These are phyloP conservation scores for Brachylomia viminalis DNA, from an alignment of 2,888 invertebrate genomes.

Conservation along the genomic window DNA sequence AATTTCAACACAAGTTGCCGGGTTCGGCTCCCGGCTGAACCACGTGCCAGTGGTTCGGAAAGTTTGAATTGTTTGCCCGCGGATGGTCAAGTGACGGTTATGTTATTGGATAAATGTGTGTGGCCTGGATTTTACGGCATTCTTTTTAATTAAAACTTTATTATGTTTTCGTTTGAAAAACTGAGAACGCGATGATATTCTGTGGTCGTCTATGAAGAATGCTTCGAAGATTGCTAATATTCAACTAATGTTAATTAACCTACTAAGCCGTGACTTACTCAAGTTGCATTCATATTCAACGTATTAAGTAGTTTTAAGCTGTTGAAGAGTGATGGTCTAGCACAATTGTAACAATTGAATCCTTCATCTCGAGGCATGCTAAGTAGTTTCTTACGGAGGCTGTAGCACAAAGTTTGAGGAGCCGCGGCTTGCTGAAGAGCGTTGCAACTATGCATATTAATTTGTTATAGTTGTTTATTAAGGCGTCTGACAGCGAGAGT, in stretches of 20 bases:
- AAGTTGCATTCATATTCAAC: background rate
- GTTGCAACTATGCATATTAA: conserved; percentile 67
- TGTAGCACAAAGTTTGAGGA: conserved; percentile 34
- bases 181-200: background rate
- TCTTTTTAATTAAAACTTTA: background rate
- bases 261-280: background rate
- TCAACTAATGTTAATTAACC: no score
- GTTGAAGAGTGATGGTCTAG: background rate
- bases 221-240: background rate
- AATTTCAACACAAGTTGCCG: conserved; percentile 65
- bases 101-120: conserved; percentile 3
- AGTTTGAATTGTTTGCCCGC: conserved; percentile 56
- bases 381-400: background rate
- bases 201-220: background rate
- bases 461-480: conserved; percentile 72
- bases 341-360: conserved; percentile 4
- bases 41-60: conserved; percentile 55
- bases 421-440: conserved; percentile 5
- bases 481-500: conserved; percentile 53
- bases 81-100: conserved; percentile 25
- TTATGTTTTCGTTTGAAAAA: background rate
- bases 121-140: background rate
- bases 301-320: background rate
- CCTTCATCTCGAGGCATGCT: background rate
- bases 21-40: conserved; percentile 59